Conservation (phyloP, 2,113 vertebrate species). For the Butorides virescens region DNA sequence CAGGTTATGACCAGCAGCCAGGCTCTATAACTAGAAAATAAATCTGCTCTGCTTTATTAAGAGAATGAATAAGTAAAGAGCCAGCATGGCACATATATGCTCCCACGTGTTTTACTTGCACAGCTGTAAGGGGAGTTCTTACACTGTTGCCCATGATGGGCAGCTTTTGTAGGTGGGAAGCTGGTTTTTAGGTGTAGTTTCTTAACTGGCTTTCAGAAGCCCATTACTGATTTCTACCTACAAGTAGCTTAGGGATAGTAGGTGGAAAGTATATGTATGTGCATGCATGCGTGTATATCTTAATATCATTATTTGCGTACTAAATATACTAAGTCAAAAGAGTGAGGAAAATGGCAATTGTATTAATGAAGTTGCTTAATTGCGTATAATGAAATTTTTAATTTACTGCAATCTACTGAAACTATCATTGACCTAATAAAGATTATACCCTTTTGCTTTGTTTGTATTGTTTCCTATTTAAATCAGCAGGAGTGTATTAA, state of each 20-base stretch:
- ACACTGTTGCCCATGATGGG: neutral
- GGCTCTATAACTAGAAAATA: neutral
- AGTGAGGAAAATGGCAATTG: slow-evolving; percentile 55
- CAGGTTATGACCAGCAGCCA: neutral
- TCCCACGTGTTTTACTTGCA: neutral
- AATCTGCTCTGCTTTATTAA: neutral
- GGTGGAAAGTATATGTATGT: neutral
- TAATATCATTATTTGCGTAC: slow-evolving; percentile 49
- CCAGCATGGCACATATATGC: too few relatives aligned
- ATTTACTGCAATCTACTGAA: slow-evolving; percentile 65
- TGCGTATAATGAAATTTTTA: slow-evolving; percentile 62
- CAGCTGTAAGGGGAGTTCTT: neutral
- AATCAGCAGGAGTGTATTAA: slow-evolving; percentile 61
- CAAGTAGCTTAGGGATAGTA: neutral
- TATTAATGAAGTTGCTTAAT: slow-evolving; percentile 68
- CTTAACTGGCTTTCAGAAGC: neutral
- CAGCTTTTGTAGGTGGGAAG: neutral
- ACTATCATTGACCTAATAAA: slow-evolving; percentile 68
- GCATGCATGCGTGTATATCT: neutral
- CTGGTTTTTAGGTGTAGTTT: neutral
- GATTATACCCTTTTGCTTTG: slow-evolving; percentile 54
- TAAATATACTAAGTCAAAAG: slow-evolving; percentile 20
- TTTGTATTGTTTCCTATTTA: slow-evolving; percentile 67
- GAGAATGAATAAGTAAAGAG: neutral
- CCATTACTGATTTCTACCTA: neutral